Base-by-base conservation (phyloP, 1,140 invertebrate species). In the Pseudoatta argentina region DNA sequence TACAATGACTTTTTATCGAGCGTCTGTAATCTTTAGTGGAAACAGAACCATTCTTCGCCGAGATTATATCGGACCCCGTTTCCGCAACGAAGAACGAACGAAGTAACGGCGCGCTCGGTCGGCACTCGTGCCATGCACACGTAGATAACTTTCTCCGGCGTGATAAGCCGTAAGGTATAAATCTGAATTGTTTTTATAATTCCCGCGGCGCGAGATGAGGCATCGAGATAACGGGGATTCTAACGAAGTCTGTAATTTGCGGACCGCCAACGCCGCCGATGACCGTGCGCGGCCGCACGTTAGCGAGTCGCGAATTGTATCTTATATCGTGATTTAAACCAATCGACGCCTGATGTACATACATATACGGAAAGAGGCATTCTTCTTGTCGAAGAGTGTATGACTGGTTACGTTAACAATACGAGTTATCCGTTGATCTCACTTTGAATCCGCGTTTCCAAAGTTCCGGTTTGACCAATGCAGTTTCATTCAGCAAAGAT, bases 171-270 rank as follows among this genome's bases (percentile, higher is more conserved):
- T 89, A 86, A 92, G 91, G 90, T 92, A 92, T 92, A 92, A 92
- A 92, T 92, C 92, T 92, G 91, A 92, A 92, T 92, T 91, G 92
- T 92, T 92, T 92, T 92, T 92, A 92, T 92, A 91, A 92, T 92
- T 92, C 91, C 86, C 48, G 86, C 91, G 83, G 89, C 83, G 86
- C 30, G 85, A 91, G 91, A 92, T 91, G 88, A 86, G 89, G 91
- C 88, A 87, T 89, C 92, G 89, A 91, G 92, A 92, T 92, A 92
- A 92, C 91, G 87, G 89, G 88, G 88, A 91, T 92, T 91, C 92
- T 92, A 92, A 92, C 92, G 88, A 92, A 92, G 90, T 92, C 90
- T 92, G 92, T 92, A 92, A 92, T 92, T 92, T 92, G 92, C 91
- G 78, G 82, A 64, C 91, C 91, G 88, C 83, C 92, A 66, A 63